Base-by-base conservation (phyloP, 2,888 invertebrate species). In the Oxystoma pomonae region DNA sequence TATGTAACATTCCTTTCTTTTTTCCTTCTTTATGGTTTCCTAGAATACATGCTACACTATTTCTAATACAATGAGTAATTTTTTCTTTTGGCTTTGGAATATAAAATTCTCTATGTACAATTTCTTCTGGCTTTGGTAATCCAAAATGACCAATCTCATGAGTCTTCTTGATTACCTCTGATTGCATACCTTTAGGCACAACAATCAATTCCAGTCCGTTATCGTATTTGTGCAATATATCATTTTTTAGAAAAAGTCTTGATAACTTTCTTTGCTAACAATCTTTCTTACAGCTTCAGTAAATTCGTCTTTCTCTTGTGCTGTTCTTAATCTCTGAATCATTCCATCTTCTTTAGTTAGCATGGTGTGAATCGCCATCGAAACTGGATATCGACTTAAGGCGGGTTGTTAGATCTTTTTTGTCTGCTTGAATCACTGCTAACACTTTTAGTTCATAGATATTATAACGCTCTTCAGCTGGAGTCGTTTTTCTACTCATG, bases 381-480 rank as follows among this genome's bases (percentile, higher is more conserved):
- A 68, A 57, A 55, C 75, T 51, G 53, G 72, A 74, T 19, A 74
- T 60, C 16, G 71, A 68, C 64, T 75, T 74, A 1, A 70, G 71
- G 61, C 65, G 20, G n/a, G 16, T 61, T n/a, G 72, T n/a, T n/a
- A n/a, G n/a, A n/a, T n/a, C n/a, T n/a, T 74, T 76, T 35, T 75
- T 59, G 12, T 59, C 5, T 19, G 53, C 21, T 19, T 51, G 3
- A 2, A 60, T 58, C 0, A 71, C 71, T 0, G 75, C 76, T 62
- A 78, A 61, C 1, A 76, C 74, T 69, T 78, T 76, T 1, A 79
- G 62, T 55, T 78, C 76, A 60, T 77, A 78, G 21, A 75, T 74
- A 17, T 62, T 59, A 56, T 74, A 77, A 59, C 71, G 72, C 22
- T 69, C 66, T 66, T 77, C 73, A 3, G 74, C 70, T 1, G 66